Conservation (phyloP, 2,888 invertebrate genomes). For the Frankliniella intonsa region DNA sequence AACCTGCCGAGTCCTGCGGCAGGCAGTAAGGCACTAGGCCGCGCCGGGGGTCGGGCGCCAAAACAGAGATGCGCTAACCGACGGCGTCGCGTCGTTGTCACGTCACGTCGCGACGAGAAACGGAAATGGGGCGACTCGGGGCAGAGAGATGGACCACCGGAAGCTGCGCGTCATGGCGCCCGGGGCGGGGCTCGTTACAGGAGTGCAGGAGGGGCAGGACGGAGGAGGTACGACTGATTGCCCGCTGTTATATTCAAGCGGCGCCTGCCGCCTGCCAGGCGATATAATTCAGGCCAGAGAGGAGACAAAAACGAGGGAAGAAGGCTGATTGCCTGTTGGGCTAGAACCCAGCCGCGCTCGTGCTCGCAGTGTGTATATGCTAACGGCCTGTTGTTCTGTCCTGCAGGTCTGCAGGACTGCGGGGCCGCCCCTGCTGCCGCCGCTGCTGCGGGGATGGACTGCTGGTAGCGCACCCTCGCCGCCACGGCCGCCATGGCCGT, state of each 20-base stretch:
- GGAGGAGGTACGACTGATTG: too few species aligned
- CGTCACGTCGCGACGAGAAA: background rate
- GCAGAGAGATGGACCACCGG: background rate
- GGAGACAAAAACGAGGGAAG: too few species aligned
- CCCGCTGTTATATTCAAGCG: background rate
- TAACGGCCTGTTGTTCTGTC: background rate
- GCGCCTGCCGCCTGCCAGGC: background rate
- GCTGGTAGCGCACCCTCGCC: background rate
- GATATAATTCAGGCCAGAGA: too few species aligned
- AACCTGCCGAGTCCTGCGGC: background rate
- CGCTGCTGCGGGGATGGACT: background rate
- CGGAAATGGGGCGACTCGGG: background rate
- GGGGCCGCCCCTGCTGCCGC: too few species aligned
- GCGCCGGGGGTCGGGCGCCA: background rate
- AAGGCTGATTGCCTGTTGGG: too few species aligned
- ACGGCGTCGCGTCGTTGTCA: background rate
- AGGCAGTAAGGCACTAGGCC: background rate
- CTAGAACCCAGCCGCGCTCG: too few species aligned
- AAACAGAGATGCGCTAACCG: constrained; percentile 10
- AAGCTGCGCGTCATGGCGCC: background rate
- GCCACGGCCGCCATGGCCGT: background rate
- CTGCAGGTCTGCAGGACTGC: too few species aligned
- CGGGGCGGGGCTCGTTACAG: background rate
- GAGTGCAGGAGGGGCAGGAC: too few species aligned
- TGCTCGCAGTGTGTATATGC: too few species aligned